Evolutionary conservation across 2,797 vertebrate species (phyloP), one percentile per base, ranked within the genome.

Genomic region (Oreonectes daqikongensis): DNA sequence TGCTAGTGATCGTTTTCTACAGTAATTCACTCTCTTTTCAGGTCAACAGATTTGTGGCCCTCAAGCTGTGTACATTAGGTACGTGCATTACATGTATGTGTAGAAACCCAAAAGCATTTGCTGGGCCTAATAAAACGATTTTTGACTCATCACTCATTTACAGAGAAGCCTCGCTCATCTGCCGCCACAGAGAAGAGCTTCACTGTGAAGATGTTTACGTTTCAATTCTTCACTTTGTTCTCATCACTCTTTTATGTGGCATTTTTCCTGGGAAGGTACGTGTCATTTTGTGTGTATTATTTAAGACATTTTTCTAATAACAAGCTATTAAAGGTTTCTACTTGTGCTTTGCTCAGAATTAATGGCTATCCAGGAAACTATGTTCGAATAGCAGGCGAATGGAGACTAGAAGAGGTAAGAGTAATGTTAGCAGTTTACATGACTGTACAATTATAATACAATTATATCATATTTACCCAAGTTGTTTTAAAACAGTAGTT

Each of bases 171-270:
- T 0, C 91, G 95, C 84, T 95, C 95, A 1, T 92, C 91, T 78
- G 91, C 92, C 0, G 91, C 95, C 81, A 88, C 84, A 0, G 96
- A 99, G 89, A 95, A 91, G 69, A 96, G 85, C 86, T 96, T 98
- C 87, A 96, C 95, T 0, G 55, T 96, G 73, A 98, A 96, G 92
- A 94, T 98, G 92, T 98, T 99, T 92, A 96, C 91, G 35, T 96
- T 99, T 89, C 97, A 99, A 87, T 98, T 99, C 91, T 96, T 99
- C 67, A 94, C 95, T 0, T 90, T 97, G 69, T 99, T 99, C 88
- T 97, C 96, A 8, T 99, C 97, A 0, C 94, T 99, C 53, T 92
- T 99, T 89, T 99, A 99, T 50, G 88, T 97, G 0, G 97, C 96
- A 55, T 99, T 99, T 87, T 96, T 99, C 86, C 92, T 99, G 61